Conservation (phyloP, 2,113 vertebrate species). For the Nesoenas mayeri region DNA sequence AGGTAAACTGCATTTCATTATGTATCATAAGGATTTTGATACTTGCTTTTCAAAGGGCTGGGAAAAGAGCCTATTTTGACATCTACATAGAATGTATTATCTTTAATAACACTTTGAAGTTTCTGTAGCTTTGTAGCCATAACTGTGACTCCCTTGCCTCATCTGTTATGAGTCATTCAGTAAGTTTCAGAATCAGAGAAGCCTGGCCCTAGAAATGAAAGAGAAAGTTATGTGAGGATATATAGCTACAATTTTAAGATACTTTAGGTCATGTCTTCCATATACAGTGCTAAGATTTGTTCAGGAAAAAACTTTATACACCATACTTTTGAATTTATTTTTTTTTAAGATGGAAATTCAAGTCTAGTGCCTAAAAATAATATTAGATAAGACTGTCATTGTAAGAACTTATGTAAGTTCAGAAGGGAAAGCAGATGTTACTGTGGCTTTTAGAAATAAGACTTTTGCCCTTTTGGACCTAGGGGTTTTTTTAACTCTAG, state of each 20-base stretch:
- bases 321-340: neutral
- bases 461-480: neutral
- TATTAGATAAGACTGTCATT: neutral
- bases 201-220: neutral
- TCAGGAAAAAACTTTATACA: neutral
- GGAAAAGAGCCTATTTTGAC: neutral
- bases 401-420: neutral
- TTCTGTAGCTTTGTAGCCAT: neutral
- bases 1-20: constrained; percentile 76
- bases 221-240: neutral
- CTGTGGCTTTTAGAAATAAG: neutral
- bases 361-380: neutral
- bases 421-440: neutral
- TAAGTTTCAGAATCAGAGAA: neutral
- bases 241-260: neutral
- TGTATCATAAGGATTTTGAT: neutral
- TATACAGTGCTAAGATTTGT: neutral
- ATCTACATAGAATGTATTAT: neutral
- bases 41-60: neutral
- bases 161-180: neutral
- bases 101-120: neutral
- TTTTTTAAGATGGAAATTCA: neutral
- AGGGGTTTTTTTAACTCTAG: neutral
- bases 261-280: neutral
- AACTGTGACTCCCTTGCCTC: neutral